Conservation (phyloP, 2,888 invertebrate species). For the Lithophane socia region DNA sequence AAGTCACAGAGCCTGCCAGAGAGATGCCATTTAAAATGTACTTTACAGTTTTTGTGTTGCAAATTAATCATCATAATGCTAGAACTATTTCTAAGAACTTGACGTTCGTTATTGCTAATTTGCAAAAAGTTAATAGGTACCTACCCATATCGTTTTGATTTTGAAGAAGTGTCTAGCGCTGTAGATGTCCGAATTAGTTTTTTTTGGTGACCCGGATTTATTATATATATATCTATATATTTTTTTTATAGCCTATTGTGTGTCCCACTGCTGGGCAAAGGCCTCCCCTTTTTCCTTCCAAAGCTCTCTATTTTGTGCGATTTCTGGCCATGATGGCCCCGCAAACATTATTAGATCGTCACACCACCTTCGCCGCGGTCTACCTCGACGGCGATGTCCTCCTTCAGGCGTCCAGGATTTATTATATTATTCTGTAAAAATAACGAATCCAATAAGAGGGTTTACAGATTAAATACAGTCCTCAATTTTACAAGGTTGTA, state of each 20-base stretch:
- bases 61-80: slow-evolving; percentile 21
- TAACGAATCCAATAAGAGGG: not conserved
- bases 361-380: too few species aligned
- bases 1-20: not conserved
- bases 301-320: too few species aligned
- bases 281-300: too few species aligned
- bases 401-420: too few species aligned
- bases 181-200: slow-evolving; percentile 22
- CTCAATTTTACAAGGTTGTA: not conserved
- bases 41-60: not conserved
- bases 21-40: not conserved
- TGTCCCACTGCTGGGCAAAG: too few species aligned
- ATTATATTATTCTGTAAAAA: not conserved
- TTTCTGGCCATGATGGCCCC: too few species aligned
- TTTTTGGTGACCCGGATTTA: slow-evolving; percentile 7
- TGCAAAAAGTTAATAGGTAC: slow-evolving; percentile 14
- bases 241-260: too few species aligned
- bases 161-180: slow-evolving; percentile 2
- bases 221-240: too few species aligned
- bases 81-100: slow-evolving; percentile 6
- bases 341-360: too few species aligned
- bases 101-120: slow-evolving; percentile 13
- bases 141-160: slow-evolving; percentile 27
- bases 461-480: not conserved
- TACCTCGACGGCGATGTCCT: too few species aligned